Conservation (phyloP, 2,113 vertebrate species). For the Aphyosemion australe region DNA sequence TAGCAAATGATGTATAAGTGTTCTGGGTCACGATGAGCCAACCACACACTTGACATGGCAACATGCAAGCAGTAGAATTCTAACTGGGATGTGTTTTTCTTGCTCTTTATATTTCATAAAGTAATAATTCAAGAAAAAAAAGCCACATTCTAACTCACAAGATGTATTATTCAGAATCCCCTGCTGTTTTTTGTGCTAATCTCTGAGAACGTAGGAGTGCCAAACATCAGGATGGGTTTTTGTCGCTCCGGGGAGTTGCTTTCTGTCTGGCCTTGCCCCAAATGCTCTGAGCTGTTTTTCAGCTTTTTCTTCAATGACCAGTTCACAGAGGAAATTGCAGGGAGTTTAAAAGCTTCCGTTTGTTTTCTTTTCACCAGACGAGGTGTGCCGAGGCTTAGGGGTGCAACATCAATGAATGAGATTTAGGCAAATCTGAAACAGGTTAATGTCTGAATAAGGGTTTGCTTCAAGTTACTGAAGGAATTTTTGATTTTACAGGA, state of each 20-base stretch:
- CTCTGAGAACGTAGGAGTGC: too few species aligned
- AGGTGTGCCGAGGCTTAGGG: background rate
- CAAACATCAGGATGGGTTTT: too few species aligned
- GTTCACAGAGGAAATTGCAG: too few species aligned
- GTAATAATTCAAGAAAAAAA: background rate
- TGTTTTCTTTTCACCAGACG: too few species aligned
- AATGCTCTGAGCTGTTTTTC: too few species aligned
- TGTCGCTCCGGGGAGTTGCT: too few species aligned
- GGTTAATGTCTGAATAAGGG: background rate
- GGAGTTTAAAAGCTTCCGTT: too few species aligned
- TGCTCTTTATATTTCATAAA: background rate
- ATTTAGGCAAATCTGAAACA: background rate
- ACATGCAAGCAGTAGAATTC: background rate
- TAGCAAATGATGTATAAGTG: background rate
- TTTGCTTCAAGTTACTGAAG: background rate
- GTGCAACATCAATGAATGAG: background rate
- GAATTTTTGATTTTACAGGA: background rate
- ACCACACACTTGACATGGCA: too few species aligned
- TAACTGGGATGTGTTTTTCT: background rate
- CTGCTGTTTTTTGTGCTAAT: background rate
- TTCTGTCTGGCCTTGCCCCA: too few species aligned
- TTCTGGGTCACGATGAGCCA: too few species aligned
- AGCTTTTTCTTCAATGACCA: too few species aligned
- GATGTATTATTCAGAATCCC: background rate
- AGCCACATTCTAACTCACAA: background rate